Evolutionary conservation across 2,113 vertebrate genomes (phyloP), one percentile per base, ranked within the genome.

Genomic region (Taurulus bubalis): DNA sequence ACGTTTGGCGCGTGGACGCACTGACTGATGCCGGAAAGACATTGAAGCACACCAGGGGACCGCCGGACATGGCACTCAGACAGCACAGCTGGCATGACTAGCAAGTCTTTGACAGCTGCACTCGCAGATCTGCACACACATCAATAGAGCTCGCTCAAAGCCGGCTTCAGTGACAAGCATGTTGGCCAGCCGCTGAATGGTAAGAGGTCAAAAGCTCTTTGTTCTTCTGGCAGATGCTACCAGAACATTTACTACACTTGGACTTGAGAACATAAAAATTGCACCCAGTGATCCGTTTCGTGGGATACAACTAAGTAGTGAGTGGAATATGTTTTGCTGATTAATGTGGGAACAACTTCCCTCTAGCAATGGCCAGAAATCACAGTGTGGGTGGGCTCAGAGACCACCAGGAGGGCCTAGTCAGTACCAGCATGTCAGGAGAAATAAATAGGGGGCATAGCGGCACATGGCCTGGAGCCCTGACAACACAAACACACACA

Each of bases 71-170:
- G 72, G 77, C 62, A 74, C 11, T 73, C 67, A 30, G 36, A 58
- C 36, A 71, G 58, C 79, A 74, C 72, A 72, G 71, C 72, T 73
- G 85, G 53, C 47, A 49, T 66, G 71, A 66, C 66, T 51, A 20
- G 32, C 15, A 5, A 53, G 55, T 67, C 30, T 80, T 49, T 80
- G 69, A 87, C 76, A 73, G 72, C 63, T 58, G 59, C 53, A 47
- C 28, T 58, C 76, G 68, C 16, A 36, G 55, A 76, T 77, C 67
- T 79, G 72, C 76, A 45, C 56, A 53, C 30, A 74, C 58, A 53
- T 58, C 34, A 34, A 72, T 3, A 79, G 14, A 71, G 14, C 28
- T 53, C 42, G 16, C 28, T 62, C 53, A 22, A 59, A 62, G 51
- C 38, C 40, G 53, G 75, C 62, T 66, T 49, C 22, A 22, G 16